Base-by-base conservation (phyloP, 2,113 vertebrate genomes). In the Oryzias celebensis region DNA sequence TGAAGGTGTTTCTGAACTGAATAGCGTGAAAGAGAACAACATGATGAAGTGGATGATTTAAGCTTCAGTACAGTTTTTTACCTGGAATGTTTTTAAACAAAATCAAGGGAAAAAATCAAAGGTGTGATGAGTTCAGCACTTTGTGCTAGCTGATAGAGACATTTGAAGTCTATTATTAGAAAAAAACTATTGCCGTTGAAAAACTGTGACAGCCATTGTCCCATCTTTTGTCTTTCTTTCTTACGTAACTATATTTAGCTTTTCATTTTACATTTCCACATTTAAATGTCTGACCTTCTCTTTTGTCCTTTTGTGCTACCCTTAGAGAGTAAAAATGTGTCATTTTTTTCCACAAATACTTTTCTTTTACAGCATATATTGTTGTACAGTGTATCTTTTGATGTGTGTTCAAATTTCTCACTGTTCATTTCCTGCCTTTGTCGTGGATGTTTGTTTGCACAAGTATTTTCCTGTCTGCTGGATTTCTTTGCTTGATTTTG, bases 1-100 rank as follows among this genome's bases (percentile, higher is more conserved):
- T 80, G 54, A 76, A 78, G 61, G 46, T 64, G 68, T 53, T 46
- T 69, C 52, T 69, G 43, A 77, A 82, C 69, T 56, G 52, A 75
- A 73, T 51, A 53, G 14, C n/a, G 55, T 57, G 62, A 65, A 58
- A 59, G 26, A 48, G 26, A 58, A 16, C 2, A 42, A 55, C 42
- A 36, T 26, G 52, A 28, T 36, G 55, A 22, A 23, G 62, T 13
- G 46, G 22, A 68, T 55, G 41, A 47, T 62, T 18, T 4, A 36
- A 62, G 58, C 70, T 78, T 77, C 28, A 45, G 18, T 48, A 22
- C 14, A n/a, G 14, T 3, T 48, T 59, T 55, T 44, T 31, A 58
- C 15, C 43, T 50, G 0, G 13, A 7, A 18, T 44, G 62, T 43
- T 57, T 62, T 3, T 24, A 28, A 18, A 28, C n/a, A 47, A 47